Percentiles rank a stretch among this genome's conserved stretches.
Conservation (phyloP, 2,888 invertebrate species). For the Molorchus minor region DNA sequence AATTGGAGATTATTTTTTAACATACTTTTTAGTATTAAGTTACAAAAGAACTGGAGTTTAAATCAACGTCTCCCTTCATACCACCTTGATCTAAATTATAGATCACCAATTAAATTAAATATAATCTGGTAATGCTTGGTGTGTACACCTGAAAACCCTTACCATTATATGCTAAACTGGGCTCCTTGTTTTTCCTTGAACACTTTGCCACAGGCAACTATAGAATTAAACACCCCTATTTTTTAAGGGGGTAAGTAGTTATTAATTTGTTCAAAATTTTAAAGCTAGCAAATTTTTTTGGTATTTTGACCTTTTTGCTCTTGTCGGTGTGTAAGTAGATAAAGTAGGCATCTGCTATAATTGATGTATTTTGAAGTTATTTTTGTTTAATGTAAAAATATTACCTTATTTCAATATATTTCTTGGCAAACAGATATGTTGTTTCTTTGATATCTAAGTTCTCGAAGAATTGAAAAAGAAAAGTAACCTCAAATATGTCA, state of each 20-base stretch:
- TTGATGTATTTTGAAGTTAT: slow-evolving; percentile 21
- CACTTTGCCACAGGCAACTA: background rate
- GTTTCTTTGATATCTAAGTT: background rate
- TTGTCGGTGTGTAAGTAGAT: background rate
- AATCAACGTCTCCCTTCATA: too few relatives aligned
- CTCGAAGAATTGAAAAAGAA: too few relatives aligned
- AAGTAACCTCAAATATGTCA: too few relatives aligned
- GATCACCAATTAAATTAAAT: too few relatives aligned
- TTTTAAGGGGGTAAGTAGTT: background rate
- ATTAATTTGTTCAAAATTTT: background rate
- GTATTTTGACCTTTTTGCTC: background rate
- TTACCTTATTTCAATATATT: slow-evolving; percentile 22
- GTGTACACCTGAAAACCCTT: too few relatives aligned
- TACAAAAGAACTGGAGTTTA: too few relatives aligned
- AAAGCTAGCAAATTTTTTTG: background rate
- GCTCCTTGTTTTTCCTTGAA: too few relatives aligned
- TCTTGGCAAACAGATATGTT: slow-evolving; percentile 5
- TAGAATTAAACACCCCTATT: background rate
- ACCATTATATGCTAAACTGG: too few relatives aligned
- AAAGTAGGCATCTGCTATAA: background rate
- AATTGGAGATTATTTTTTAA: too few relatives aligned
- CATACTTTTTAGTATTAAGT: too few relatives aligned
- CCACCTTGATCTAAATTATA: too few relatives aligned
- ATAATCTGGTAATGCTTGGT: too few relatives aligned
- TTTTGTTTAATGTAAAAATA: slow-evolving; percentile 26